Conservation (phyloP, 2,888 invertebrate species). For the Melieria omissa region DNA sequence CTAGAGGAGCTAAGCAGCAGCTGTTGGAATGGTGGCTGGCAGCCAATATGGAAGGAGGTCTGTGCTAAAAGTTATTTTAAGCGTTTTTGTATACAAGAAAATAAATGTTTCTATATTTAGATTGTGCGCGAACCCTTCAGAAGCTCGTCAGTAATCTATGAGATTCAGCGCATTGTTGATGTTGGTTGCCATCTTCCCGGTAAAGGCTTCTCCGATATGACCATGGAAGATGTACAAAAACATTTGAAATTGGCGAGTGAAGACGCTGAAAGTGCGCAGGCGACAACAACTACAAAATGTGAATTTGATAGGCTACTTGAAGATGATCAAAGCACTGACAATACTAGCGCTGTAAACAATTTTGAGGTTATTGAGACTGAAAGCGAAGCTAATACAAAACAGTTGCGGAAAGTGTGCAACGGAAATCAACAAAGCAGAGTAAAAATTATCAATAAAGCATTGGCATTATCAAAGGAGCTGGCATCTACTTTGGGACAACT, state of each 20-base stretch:
- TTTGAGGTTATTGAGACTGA: no score
- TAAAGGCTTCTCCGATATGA: conserved; percentile 25
- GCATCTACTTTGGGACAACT: neutral
- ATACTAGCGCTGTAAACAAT: no score
- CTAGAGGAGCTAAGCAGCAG: conserved; percentile 13
- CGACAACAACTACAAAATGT: neutral
- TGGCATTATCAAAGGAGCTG: conserved; percentile 10
- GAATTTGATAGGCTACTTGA: neutral
- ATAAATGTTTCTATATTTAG: conserved; percentile 11
- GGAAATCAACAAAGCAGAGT: neutral
- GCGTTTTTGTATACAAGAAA: neutral
- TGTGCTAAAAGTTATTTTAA: neutral
- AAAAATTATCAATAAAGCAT: conserved; percentile 23
- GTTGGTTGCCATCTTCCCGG: conserved; percentile 14
- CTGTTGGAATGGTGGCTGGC: conserved; percentile 29
- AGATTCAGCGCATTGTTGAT: conserved; percentile 17
- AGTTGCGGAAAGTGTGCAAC: neutral
- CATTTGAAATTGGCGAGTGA: conserved; percentile 14
- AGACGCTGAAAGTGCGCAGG: neutral
- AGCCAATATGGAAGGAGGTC: conserved; percentile 25
- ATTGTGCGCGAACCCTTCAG: conserved; percentile 2
- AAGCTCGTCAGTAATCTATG: neutral
- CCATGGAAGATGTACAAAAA: conserved; percentile 19
- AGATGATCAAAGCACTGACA: neutral
- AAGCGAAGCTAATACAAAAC: no score